Conservation (phyloP, 2,797 vertebrate species). For the Ceryle rudis region DNA sequence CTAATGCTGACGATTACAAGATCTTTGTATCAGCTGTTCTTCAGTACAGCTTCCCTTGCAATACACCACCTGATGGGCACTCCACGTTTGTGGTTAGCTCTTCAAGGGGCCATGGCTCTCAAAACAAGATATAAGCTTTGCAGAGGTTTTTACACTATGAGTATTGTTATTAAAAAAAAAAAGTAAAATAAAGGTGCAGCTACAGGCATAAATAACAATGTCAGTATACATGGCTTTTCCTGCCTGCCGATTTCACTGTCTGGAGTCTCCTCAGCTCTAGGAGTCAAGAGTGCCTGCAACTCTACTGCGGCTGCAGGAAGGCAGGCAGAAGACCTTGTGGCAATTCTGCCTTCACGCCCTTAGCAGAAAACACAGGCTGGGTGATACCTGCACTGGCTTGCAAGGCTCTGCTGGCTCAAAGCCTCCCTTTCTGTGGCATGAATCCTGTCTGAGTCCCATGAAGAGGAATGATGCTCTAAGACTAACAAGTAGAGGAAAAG, state of each 20-base stretch:
- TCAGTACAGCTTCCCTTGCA: background rate
- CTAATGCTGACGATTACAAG: background rate
- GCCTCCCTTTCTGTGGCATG: accelerated
- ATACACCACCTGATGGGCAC: background rate
- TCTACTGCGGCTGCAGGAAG: background rate
- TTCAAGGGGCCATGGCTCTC: background rate
- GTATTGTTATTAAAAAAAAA: background rate
- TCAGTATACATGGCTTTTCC: background rate
- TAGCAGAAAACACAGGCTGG: background rate
- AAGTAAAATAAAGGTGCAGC: background rate
- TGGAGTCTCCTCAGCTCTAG: background rate
- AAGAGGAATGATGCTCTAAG: background rate
- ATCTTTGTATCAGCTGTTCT: background rate
- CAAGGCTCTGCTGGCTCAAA: background rate
- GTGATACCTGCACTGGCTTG: background rate
- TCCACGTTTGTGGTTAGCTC: background rate
- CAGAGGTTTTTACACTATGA: background rate
- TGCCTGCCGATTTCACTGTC: background rate
- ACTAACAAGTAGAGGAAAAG: background rate
- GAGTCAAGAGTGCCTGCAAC: background rate
- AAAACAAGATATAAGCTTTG: background rate
- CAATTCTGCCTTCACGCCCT: background rate
- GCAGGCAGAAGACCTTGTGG: background rate
- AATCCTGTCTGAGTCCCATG: background rate
- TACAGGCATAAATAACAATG: background rate